phyloP scores from a whole-genome alignment of 2,113 vertebrate genomes.

The Psammodynastes pulverulentus region DNA sequence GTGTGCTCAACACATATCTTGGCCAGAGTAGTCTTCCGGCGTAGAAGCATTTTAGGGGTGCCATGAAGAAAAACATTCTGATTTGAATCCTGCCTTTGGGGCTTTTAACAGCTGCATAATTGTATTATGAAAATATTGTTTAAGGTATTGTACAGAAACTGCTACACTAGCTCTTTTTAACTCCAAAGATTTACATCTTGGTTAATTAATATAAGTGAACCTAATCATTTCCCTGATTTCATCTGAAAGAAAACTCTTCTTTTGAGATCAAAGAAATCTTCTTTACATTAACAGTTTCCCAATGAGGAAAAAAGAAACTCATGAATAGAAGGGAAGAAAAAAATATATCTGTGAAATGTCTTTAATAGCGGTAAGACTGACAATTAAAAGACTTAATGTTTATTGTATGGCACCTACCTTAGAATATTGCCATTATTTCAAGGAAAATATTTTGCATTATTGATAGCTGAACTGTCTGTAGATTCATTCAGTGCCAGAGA shows the following conservation, averaged over 20 bases:
- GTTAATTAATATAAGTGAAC: conserved; percentile 29
- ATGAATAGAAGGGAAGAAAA: conserved; percentile 20
- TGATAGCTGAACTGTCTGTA: conserved; percentile 36
- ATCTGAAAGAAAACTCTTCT: conserved; percentile 44
- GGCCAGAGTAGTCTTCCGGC: not conserved
- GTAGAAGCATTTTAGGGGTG: not conserved
- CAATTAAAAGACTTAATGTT: conserved; percentile 50
- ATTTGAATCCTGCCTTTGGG: not conserved
- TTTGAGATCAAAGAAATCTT: conserved; percentile 57
- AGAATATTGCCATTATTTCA: conserved; percentile 56
- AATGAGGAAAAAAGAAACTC: conserved; percentile 15
- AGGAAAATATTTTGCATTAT: conserved; percentile 52
- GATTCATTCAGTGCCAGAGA: conserved; percentile 28
- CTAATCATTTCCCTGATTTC: conserved; percentile 43
- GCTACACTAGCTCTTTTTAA: not conserved
- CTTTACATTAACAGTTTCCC: conserved; percentile 37
- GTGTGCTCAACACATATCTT: not conserved
- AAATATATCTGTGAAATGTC: not conserved
- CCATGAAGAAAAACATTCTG: not conserved
- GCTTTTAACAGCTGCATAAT: not conserved
- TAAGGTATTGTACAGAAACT: not conserved
- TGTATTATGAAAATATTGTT: not conserved
- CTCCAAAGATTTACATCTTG: conserved; percentile 28
- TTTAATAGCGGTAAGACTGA: conserved; percentile 28
- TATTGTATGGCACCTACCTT: conserved; percentile 24